Conservation (phyloP, 2,888 invertebrate genomes). For the Lottia scabra region DNA sequence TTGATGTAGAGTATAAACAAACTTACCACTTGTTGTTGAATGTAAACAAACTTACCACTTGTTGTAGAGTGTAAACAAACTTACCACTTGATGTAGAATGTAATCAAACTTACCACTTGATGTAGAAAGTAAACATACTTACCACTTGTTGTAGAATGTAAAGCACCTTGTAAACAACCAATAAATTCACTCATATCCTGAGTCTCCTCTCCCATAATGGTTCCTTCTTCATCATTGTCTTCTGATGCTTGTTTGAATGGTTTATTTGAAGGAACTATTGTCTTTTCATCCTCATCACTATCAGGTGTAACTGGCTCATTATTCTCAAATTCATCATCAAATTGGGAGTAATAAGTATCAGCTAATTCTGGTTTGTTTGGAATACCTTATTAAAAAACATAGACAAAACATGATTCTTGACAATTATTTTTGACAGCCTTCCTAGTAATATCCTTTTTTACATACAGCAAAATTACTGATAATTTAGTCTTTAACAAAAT, state of each 20-base stretch:
- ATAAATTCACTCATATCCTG: conserved; percentile 54
- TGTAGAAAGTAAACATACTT: conserved; percentile 7
- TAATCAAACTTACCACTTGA: neutral
- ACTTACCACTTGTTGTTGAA: too few relatives aligned
- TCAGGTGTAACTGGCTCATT: conserved; percentile 29
- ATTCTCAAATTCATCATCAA: conserved; percentile 35
- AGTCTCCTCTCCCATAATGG: conserved; percentile 21
- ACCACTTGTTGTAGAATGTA: conserved; percentile 56
- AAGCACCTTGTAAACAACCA: conserved; percentile 58
- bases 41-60: neutral
- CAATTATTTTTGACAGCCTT: too few relatives aligned
- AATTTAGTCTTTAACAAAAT: too few relatives aligned
- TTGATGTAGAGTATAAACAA: too few relatives aligned
- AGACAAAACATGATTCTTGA: too few relatives aligned
- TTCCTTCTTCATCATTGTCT: conserved; percentile 31
- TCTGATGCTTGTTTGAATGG: conserved; percentile 9
- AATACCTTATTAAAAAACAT: conserved; percentile 51
- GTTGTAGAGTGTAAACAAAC: neutral
- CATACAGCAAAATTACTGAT: too few relatives aligned
- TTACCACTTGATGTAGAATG: neutral
- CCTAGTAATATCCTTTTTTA: too few relatives aligned
- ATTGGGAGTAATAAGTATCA: conserved; percentile 68
- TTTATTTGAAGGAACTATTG: conserved; percentile 28
- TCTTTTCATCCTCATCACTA: conserved; percentile 32
- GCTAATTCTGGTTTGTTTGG: conserved; percentile 65